Base-by-base conservation (phyloP, 23 tunicate genomes). In the Ciona savignyi region DNA sequence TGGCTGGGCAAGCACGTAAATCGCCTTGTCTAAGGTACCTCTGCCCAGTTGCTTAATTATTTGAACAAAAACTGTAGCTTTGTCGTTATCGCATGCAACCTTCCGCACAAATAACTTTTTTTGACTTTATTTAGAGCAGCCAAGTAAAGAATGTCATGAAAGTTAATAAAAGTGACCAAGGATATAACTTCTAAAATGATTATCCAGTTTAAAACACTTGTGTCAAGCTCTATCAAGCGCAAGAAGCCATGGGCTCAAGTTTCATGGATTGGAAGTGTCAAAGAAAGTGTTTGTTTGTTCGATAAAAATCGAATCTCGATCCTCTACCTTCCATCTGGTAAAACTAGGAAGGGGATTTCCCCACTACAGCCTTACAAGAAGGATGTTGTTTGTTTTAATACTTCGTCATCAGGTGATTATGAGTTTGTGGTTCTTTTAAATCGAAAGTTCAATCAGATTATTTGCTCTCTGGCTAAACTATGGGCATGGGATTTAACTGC, bases 221-320 rank as follows among this genome's bases (percentile, higher is more conserved):
- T 74, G 3, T 75, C 86, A n/a, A 80, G 85, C 64, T 66, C 65
- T 60, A 83, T 85, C 1, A 70, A 76, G 30, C 74, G 88, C 20
- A 91, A 91, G 70, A 91, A 91, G 68, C 78, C 90, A 1, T 91
- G 97, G 97, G 42, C 72, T 29, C 35, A 73, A 80, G 23, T 91
- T 2, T 68, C 75, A 75, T 91, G 97, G 97, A 81, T 81, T 71
- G 97, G 97, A 28, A 71, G 60, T 23, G 35, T 69, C 51, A 81
- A 83, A 29, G 91, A 91, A 84, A 84, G 86, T 72, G 80, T 91
- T 33, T 84, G 86, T 63, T 35, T 91, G 67, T 65, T 84, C 28
- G 91, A 78, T 64, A 70, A 63, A 68, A 74, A 27, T 23, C 69
- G 88, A 20, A 49, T 76, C 1, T 80, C 97, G 0, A 63, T 85